Evolutionary conservation across 1,140 invertebrate genomes (phyloP).

Genomic region (Propsilocerus akamusi): DNA sequence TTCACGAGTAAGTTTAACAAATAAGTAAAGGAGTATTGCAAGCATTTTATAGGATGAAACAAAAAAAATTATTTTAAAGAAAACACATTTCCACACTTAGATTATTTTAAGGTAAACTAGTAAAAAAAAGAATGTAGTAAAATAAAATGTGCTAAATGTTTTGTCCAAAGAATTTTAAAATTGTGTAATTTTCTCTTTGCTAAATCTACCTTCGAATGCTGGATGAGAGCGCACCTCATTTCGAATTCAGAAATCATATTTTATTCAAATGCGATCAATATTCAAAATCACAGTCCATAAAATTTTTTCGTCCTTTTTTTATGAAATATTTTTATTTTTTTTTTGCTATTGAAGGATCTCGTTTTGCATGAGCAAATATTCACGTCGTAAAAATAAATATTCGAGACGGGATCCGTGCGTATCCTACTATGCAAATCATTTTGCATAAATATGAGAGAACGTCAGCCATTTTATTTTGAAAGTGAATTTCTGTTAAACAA

Average conservation of each 20-base stretch:
- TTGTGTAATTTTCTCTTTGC: neutral
- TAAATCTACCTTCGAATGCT: too few species aligned
- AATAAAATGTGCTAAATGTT: neutral
- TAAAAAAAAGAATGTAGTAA: neutral
- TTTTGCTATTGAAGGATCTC: too few species aligned
- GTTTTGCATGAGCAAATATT: constrained; percentile 3
- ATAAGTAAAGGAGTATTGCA: neutral
- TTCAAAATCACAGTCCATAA: constrained; percentile 1
- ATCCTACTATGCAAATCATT: too few species aligned
- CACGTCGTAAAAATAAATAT: constrained; percentile 1
- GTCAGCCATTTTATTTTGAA: too few species aligned
- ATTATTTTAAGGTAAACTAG: neutral
- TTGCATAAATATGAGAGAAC: too few species aligned
- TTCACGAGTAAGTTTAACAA: neutral
- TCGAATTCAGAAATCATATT: neutral
- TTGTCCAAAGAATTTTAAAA: constrained; percentile 2
- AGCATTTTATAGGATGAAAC: neutral
- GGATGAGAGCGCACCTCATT: neutral
- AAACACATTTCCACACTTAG: neutral
- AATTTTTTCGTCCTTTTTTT: neutral
- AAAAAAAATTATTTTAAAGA: neutral
- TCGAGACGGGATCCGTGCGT: too few species aligned
- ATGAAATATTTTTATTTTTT: neutral
- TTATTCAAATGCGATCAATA: neutral
- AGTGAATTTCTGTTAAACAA: too few species aligned